Base-by-base conservation (phyloP, 2,888 invertebrate species). In the Lycia hirtaria region DNA sequence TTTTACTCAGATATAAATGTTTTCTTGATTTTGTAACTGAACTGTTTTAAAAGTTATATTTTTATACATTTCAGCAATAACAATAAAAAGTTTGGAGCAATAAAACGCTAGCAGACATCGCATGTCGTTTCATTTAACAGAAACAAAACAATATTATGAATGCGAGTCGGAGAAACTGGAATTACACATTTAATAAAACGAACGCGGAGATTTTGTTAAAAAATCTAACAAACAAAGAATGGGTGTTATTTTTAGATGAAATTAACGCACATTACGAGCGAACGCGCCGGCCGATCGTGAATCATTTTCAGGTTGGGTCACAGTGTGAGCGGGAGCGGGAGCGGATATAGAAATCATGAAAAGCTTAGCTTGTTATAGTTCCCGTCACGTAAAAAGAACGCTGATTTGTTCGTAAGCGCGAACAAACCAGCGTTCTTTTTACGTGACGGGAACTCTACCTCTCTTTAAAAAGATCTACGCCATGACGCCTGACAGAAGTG, bases 161-260 rank as follows among this genome's bases (percentile, higher is more conserved):
- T 53, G 30, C 17, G 48, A 50, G 44, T 38, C 47, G 50, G 28
- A 54, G 45, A 64, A 50, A 38, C 33, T 59, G 56, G 62, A 68
- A 70, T 67, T 67, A 68, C 67, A 72, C 73, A 74, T 73, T 73
- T 73, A 74, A 75, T 73, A 72, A 73, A 71, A 65, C 56, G 62
- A 64, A 62, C 60, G 40, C 56, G 48, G 40, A 59, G 79, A 84
- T 88, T 90, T 88, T 85, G 85, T 87, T 58, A 58, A 58, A 88
- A 87, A 86, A 83, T 82, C 82, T 82, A 84, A 84, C 87, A 87
- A 87, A 87, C 88, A 87, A 87, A 88, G 88, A 87, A 87, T 87
- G 74, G 80, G 78, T 87, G 85, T 84, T 90, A 90, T 90, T 89
- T 89, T 88, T 86, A 89, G 88, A 87, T 86, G 83, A 88, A 90